Evolutionary conservation across 1,140 invertebrate genomes (phyloP).

Genomic region (Microplitis demolitor): DNA sequence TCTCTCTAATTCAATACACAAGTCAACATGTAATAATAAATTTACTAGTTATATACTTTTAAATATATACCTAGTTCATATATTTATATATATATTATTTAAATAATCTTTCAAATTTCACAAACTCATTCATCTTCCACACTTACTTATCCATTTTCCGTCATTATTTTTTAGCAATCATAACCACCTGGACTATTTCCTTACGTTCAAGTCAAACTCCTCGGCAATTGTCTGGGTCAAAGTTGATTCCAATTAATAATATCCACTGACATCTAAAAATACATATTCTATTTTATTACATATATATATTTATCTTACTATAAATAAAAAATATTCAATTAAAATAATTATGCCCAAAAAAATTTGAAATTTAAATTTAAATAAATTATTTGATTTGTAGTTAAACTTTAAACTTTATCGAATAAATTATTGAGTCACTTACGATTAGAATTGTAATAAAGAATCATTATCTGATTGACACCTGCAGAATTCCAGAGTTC

Average conservation of each 20-base stretch:
- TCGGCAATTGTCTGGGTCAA: background rate
- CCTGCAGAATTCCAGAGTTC: background rate
- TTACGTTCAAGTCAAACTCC: no score
- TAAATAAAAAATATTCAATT: no score
- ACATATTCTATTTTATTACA: background rate
- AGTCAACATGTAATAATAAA: no score
- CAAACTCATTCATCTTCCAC: no score
- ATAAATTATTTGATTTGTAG: background rate
- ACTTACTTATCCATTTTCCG: background rate
- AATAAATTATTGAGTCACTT: constrained; percentile 3
- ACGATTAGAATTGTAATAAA: background rate
- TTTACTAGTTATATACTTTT: no score
- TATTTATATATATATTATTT: no score
- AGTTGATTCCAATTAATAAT: constrained; percentile 15
- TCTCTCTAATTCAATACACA: no score
- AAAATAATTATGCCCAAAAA: no score
- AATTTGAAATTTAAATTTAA: no score
- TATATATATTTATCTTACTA: no score
- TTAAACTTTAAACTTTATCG: background rate
- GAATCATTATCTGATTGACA: background rate
- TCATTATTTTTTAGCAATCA: constrained; percentile 12
- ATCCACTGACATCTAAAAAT: background rate
- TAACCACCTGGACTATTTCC: background rate
- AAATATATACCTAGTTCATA: no score
- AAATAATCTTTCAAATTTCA: no score